Percentiles rank a stretch among this genome's conserved stretches.
Conservation (phyloP, 1,140 invertebrate species). For the Magallana angulata region DNA sequence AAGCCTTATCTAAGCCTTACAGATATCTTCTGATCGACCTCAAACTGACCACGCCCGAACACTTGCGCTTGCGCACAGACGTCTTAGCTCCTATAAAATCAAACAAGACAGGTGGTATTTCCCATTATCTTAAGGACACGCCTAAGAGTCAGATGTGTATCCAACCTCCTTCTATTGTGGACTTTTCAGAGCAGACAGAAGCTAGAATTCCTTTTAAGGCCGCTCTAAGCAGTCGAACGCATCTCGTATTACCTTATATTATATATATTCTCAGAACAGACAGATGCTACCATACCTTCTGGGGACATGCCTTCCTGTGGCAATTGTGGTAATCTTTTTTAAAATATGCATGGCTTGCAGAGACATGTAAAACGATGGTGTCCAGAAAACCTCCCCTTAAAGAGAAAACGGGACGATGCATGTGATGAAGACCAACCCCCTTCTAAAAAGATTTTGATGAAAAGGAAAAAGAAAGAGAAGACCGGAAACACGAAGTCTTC, state of each 20-base stretch:
- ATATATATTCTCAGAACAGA: neutral
- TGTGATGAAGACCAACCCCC: conserved; percentile 15
- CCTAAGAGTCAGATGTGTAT: neutral
- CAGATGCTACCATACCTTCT: neutral
- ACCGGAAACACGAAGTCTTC: neutral
- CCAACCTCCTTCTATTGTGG: too few species aligned
- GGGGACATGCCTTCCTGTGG: conserved; percentile 49
- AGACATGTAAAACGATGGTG: conserved; percentile 47
- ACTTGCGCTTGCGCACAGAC: too few species aligned
- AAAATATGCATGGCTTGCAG: conserved; percentile 51
- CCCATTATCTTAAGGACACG: too few species aligned
- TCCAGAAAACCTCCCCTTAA: conserved; percentile 49
- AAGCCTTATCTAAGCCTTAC: too few species aligned
- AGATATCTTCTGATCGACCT: too few species aligned
- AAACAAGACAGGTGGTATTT: too few species aligned
- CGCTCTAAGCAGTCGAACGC: neutral
- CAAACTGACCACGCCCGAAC: too few species aligned
- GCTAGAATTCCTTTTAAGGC: too few species aligned
- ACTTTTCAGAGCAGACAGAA: too few species aligned
- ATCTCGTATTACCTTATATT: too few species aligned
- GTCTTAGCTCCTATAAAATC: too few species aligned
- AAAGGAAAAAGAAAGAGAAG: conserved; percentile 42
- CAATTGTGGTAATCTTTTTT: conserved; percentile 41
- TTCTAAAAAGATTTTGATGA: too few species aligned
- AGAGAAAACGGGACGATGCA: neutral